Base-by-base conservation (phyloP, 2,888 invertebrate species). In the Tipula vernalis region DNA sequence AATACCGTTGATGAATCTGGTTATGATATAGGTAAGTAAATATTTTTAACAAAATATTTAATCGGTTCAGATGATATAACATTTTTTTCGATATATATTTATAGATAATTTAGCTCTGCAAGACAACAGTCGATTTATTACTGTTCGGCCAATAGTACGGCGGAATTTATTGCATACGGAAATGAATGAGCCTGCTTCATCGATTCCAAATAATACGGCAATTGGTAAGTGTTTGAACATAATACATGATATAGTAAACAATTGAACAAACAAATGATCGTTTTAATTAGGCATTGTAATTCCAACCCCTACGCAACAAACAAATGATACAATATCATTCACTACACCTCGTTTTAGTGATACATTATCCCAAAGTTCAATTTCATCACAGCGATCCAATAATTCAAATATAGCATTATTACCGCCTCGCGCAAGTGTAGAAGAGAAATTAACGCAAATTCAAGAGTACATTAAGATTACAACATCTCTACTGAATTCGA, bases 381-480 rank as follows among this genome's bases (percentile, higher is more conserved):
- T 41, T 83, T 83, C 85, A 39, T 71, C 13, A 15, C 86, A 86
- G 13, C 36, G 85, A 86, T 85, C 83, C 86, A 41, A 85, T 42
- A 41, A 85, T 18, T 42, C 41, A 44, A 85, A 85, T 18, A 5
- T 85, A 4, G n/a, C 6, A 15, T 86, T 28, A 28, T 28, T 86
- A 18, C 86, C 86, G 8, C 51, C 86, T 15, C 39, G 51, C 3
- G 51, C 86, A 95, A 86, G 57, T 83, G 95, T 96, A 71, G 95
- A 95, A 89, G 93, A 94, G 44, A 93, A 95, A 86, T 92, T 96
- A 18, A 94, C 94, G 87, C 95, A 95, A 91, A 95, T 96, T 88
- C 92, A 95, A 86, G 95, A 95, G 89, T 95, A 95, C 90, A 95
- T 95, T 88, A 93, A 94, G 89, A 94, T 95, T 51, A 95, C 95